A percentile compares a stretch with the other conserved stretches of the same genome.
phyloP scores from a whole-genome alignment of 2,888 invertebrate genomes.

The Bimastos eiseni region DNA sequence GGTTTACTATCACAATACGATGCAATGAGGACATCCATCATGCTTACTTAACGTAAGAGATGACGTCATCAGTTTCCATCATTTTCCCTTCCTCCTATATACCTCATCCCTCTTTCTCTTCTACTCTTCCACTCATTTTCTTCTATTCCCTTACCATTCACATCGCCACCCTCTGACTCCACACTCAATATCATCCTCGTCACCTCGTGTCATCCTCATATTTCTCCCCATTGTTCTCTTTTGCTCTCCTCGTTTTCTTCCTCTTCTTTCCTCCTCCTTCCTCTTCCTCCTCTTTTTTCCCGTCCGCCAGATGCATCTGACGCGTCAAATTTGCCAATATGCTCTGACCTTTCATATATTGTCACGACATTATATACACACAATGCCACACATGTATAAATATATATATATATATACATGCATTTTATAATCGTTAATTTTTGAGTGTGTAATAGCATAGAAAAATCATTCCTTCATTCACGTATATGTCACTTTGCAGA shows the following conservation, averaged over 20 bases:
- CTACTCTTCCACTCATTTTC: neutral
- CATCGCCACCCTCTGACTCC: neutral
- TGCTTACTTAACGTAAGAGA: too few relatives aligned
- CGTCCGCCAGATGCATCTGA: neutral
- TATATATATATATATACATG: neutral
- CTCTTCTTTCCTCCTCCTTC: neutral
- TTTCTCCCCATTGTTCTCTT: neutral
- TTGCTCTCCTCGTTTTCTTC: neutral
- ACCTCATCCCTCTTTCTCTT: too few relatives aligned
- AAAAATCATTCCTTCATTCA: neutral
- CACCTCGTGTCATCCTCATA: neutral
- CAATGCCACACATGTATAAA: neutral
- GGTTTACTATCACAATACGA: too few relatives aligned
- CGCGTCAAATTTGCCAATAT: neutral
- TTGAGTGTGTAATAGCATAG: too few relatives aligned
- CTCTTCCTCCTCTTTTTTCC: neutral
- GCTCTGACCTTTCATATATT: neutral
- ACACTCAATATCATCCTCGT: too few relatives aligned
- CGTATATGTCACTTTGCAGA: slow-evolving; percentile 2
- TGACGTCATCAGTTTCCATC: too few relatives aligned
- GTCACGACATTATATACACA: neutral
- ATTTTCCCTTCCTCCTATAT: too few relatives aligned
- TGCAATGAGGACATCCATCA: too few relatives aligned
- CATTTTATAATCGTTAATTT: neutral
- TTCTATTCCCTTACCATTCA: neutral